These are phyloP conservation scores for Ellobium chinense DNA, from an alignment of 2,888 invertebrate species.

Conservation along the genomic window DNA sequence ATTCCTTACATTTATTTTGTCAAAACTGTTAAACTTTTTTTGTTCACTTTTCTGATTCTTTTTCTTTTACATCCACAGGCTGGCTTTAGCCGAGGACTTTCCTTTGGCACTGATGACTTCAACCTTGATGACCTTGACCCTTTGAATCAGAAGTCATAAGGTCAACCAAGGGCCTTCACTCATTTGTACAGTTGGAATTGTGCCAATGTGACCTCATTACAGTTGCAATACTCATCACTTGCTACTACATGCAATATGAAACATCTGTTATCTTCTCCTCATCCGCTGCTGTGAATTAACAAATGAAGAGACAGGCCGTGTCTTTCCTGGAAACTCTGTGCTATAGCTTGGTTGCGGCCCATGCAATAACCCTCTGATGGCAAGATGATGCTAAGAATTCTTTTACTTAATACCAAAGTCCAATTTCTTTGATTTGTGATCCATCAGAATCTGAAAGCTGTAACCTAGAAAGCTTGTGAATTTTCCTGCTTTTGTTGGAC, in stretches of 20 bases:
- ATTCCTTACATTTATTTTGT: no score
- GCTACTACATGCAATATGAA: slow-evolving; percentile 8
- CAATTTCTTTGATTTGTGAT: no score
- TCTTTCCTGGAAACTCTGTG: no score
- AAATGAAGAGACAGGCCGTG: no score
- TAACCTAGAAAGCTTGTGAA: no score
- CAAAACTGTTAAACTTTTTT: not conserved
- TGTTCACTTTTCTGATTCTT: not conserved
- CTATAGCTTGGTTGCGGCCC: not conserved
- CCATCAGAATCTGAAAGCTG: no score
- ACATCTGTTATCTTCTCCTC: not conserved
- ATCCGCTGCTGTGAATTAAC: no score
- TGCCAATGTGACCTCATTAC: not conserved
- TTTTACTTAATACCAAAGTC: no score
- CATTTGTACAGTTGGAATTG: not conserved
- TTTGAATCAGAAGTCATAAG: slow-evolving; percentile 83
- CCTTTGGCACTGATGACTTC: slow-evolving; percentile 95
- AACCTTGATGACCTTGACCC: slow-evolving; percentile 96
- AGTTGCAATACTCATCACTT: slow-evolving; percentile 2
- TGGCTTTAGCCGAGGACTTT: slow-evolving; percentile 92
- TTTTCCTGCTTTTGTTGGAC: no score
- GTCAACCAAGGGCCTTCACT: not conserved
- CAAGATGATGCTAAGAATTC: no score
- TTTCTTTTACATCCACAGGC: slow-evolving; percentile 82
- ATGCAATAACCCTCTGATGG: no score